These are phyloP conservation scores for Ptilonorhynchus violaceus DNA, from an alignment of 2,113 vertebrate genomes.

Conservation along the genomic window DNA sequence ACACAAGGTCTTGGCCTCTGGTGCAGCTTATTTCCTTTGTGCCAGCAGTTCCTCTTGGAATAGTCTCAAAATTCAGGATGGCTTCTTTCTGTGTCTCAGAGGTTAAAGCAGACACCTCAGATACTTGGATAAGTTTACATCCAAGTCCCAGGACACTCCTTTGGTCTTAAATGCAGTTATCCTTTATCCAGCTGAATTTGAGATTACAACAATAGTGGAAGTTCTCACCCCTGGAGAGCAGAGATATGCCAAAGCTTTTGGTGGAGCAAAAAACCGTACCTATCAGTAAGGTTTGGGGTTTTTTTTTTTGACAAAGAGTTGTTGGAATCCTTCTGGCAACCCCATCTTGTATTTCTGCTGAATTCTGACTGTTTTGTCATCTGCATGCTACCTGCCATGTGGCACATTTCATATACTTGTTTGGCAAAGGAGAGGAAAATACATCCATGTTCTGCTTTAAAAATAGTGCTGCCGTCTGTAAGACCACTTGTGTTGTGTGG, in stretches of 20 bases:
- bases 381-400: slow-evolving; percentile 53
- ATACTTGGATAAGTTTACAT: background rate
- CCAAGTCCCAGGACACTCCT: background rate
- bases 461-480: slow-evolving; percentile 32
- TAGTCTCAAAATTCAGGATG: background rate
- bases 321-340: slow-evolving; percentile 24
- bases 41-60: background rate
- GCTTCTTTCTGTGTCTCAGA: background rate
- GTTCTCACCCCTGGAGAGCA: background rate
- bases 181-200: background rate
- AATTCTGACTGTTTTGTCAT: slow-evolving; percentile 47
- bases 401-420: background rate
- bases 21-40: background rate
- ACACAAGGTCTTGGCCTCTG: fast-evolving
- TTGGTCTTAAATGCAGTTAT: background rate
- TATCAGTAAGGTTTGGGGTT: background rate
- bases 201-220: background rate
- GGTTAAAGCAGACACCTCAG: background rate
- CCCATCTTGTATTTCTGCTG: slow-evolving; percentile 52
- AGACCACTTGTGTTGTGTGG: slow-evolving; percentile 11
- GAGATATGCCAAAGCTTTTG: background rate
- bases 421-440: slow-evolving; percentile 39
- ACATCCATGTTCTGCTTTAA: slow-evolving; percentile 5
- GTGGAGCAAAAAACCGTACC: background rate
- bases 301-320: background rate